Percentiles rank a stretch among this genome's conserved stretches.
Evolutionary conservation across 1,140 invertebrate genomes (phyloP).

Genomic region (Bathynomus jamesi): DNA sequence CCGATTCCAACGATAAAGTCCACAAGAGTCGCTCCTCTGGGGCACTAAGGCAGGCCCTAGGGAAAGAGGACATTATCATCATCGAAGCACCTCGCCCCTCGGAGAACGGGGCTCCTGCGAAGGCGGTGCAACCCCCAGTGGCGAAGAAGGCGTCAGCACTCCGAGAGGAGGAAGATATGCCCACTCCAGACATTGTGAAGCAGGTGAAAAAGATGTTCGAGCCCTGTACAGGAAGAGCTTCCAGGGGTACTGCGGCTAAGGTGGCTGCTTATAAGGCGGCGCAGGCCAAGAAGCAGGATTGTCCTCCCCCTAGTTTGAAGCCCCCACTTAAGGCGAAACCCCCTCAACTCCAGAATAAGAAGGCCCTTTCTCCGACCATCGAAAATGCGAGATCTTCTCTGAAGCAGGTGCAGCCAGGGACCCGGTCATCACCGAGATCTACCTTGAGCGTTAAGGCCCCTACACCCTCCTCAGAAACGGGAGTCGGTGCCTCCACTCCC

Average conservation of each 20-base stretch:
- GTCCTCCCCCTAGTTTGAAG: background rate
- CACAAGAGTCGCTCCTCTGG: background rate
- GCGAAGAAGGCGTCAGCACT: constrained; percentile 38
- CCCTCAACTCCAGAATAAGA: background rate
- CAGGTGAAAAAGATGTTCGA: constrained; percentile 76
- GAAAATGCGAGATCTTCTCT: constrained; percentile 13
- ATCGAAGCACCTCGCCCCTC: constrained; percentile 41
- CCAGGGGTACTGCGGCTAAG: constrained; percentile 20
- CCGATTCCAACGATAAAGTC: constrained; percentile 9
- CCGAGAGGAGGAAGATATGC: constrained; percentile 63
- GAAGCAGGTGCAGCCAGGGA: constrained; percentile 18
- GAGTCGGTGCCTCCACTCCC: constrained; percentile 7
- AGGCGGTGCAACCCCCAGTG: constrained; percentile 15
- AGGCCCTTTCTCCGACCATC: background rate
- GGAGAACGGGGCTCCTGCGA: constrained; percentile 13
- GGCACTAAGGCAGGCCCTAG: constrained; percentile 26
- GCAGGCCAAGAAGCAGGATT: constrained; percentile 18
- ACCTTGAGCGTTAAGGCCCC: constrained; percentile 20
- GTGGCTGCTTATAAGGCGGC: constrained; percentile 28
- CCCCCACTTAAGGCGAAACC: background rate
- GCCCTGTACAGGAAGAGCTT: constrained; percentile 39
- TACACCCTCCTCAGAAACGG: constrained; percentile 6
- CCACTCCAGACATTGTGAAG: constrained; percentile 74
- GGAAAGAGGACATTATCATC: constrained; percentile 46
- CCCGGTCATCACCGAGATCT: constrained; percentile 3